Evolutionary conservation across 2,113 vertebrate species (phyloP).

Genomic region (Riparia riparia): DNA sequence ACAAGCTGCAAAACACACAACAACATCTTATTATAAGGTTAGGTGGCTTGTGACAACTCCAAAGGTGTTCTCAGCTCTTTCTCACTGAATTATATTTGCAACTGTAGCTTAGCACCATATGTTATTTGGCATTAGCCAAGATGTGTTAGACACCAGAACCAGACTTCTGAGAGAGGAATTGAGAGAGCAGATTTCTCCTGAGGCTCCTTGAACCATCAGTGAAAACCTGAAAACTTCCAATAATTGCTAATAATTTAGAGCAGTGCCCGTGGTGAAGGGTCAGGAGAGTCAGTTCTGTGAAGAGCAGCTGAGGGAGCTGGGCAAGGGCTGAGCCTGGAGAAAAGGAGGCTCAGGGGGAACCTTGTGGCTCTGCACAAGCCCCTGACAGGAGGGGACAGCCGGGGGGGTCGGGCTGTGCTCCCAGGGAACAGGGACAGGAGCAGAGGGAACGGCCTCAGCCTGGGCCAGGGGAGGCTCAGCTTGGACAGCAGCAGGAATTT

Average conservation of each 20-base stretch:
- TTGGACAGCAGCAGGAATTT: background rate
- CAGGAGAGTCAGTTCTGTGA: background rate
- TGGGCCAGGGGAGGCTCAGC: background rate
- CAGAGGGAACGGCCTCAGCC: background rate
- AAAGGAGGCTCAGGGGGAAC: background rate
- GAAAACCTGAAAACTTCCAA: background rate
- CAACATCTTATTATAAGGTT: background rate
- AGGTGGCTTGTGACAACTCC: background rate
- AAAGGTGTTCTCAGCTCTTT: background rate
- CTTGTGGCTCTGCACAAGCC: background rate
- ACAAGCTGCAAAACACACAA: background rate
- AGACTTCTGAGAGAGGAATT: background rate
- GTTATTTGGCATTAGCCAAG: background rate
- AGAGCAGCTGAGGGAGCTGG: background rate
- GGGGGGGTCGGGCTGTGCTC: background rate
- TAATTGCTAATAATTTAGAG: background rate
- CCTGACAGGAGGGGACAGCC: background rate
- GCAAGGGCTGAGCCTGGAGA: background rate
- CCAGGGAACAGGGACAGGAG: background rate
- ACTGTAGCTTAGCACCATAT: background rate
- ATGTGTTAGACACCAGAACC: background rate
- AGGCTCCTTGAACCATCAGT: background rate
- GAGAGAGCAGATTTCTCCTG: background rate
- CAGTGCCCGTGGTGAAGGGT: fast-evolving
- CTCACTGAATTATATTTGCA: conserved; percentile 16